These are phyloP conservation scores for Phymorhynchus buccinoides DNA, from an alignment of 1,140 invertebrate species.

Conservation along the genomic window DNA sequence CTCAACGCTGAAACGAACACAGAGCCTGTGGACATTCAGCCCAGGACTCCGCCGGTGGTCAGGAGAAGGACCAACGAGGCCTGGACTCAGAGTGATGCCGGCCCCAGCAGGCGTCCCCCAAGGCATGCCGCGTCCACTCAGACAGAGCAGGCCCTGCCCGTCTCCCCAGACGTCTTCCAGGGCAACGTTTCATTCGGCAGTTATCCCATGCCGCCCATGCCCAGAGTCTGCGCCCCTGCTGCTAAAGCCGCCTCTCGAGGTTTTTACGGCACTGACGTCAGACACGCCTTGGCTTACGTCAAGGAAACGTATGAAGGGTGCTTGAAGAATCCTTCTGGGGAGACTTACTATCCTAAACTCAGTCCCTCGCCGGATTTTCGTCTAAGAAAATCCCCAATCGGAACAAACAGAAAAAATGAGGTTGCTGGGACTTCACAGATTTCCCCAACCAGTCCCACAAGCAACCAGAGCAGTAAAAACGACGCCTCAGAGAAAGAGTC, in stretches of 20 bases:
- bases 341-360: not conserved
- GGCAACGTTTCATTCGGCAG: too few species aligned
- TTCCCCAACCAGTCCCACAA: not conserved
- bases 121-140: not conserved
- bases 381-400: not conserved
- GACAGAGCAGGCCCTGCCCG: not conserved
- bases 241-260: not conserved
- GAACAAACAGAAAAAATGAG: too few species aligned
- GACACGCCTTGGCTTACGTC: not conserved
- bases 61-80: not conserved
- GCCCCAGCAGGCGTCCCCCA: not conserved
- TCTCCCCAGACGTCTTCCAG: not conserved
- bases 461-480: not conserved
- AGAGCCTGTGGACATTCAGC: not conserved
- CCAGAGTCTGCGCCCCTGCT: not conserved
- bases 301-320: slow-evolving; percentile 1
- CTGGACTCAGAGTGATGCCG: not conserved
- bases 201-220: not conserved
- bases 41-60: not conserved
- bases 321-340: not conserved
- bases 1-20: not conserved
- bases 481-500: not conserved
- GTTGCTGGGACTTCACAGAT: too few species aligned
- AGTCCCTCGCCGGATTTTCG: not conserved
- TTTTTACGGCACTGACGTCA: not conserved